Percentiles rank a stretch among this genome's conserved stretches.
Evolutionary conservation across 1,140 invertebrate genomes (phyloP).

Genomic region (Trissolcus basalis): DNA sequence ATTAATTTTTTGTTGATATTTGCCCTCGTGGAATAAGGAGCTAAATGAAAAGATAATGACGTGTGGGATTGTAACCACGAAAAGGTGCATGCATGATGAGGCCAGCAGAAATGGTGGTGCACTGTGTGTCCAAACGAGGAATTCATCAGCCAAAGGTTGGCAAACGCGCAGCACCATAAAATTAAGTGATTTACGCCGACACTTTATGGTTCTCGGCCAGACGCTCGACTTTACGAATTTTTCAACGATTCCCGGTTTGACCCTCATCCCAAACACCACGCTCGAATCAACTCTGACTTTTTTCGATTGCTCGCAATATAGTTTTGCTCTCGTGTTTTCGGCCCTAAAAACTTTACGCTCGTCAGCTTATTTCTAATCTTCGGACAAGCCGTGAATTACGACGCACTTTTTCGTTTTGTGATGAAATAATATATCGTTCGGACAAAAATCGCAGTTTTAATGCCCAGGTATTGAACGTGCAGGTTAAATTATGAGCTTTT

Average conservation of each 20-base stretch:
- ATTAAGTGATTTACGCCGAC: conserved; percentile 75
- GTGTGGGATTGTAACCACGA: conserved; percentile 35
- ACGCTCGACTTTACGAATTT: conserved; percentile 73
- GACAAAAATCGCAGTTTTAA: conserved; percentile 54
- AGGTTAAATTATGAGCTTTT: conserved; percentile 57
- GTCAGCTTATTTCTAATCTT: conserved; percentile 55
- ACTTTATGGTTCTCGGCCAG: conserved; percentile 73
- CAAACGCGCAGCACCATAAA: conserved; percentile 75
- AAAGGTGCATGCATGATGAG: conserved; percentile 51
- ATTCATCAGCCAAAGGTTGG: conserved; percentile 76
- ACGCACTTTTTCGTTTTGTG: conserved; percentile 49
- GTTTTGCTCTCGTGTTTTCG: conserved; percentile 25
- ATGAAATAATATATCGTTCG: conserved; percentile 57
- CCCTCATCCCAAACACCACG: conserved; percentile 46
- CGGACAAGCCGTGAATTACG: conserved; percentile 50
- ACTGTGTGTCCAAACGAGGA: conserved; percentile 67
- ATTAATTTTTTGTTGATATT: conserved; percentile 32
- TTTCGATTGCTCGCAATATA: conserved; percentile 56
- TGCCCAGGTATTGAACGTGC: conserved; percentile 56
- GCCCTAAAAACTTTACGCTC: conserved; percentile 25
- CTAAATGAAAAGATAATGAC: conserved; percentile 60
- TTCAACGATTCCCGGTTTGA: conserved; percentile 71
- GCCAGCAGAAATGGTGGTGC: conserved; percentile 49
- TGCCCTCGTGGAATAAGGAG: conserved; percentile 15
- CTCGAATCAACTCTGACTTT: conserved; percentile 53